Percentiles rank a stretch among this genome's conserved stretches.
Conservation (phyloP, 2,888 invertebrate genomes). For the Spialia ferax region DNA sequence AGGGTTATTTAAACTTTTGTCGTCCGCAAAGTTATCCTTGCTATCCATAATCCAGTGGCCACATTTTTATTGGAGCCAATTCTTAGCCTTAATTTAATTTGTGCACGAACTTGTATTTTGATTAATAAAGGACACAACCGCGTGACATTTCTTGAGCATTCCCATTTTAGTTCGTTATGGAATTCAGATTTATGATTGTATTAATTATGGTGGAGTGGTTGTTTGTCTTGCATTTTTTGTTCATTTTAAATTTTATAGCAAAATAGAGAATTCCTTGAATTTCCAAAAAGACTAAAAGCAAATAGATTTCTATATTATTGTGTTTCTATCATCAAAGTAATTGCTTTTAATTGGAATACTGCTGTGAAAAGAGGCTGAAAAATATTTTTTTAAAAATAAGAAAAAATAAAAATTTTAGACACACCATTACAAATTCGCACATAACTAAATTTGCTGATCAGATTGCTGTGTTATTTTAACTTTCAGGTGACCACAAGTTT, state of each 20-base stretch:
- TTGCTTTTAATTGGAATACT: no score
- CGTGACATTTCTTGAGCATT: slow-evolving; percentile 64
- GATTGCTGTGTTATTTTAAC: no score
- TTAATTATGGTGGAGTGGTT: slow-evolving; percentile 47
- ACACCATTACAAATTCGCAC: no score
- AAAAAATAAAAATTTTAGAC: no score
- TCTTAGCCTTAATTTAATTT: slow-evolving; percentile 70
- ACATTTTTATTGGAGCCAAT: slow-evolving; percentile 55
- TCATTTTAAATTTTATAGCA: background rate
- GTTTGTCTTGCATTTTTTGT: slow-evolving; percentile 36
- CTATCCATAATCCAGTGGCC: slow-evolving; percentile 55
- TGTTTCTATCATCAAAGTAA: no score
- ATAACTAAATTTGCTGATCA: no score
- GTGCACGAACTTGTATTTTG: slow-evolving; percentile 62
- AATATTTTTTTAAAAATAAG: no score
- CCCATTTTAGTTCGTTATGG: slow-evolving; percentile 40
- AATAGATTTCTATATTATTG: no score
- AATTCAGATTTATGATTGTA: slow-evolving; percentile 47
- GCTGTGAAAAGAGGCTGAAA: no score
- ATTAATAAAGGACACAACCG: slow-evolving; percentile 63
- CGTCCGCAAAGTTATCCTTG: slow-evolving; percentile 3
- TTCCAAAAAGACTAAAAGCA: background rate
- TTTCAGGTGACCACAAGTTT: no score
- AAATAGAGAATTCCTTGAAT: background rate
- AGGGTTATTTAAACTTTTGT: background rate